Conservation (phyloP, 1,140 invertebrate genomes). For the Solenopsis fugax region DNA sequence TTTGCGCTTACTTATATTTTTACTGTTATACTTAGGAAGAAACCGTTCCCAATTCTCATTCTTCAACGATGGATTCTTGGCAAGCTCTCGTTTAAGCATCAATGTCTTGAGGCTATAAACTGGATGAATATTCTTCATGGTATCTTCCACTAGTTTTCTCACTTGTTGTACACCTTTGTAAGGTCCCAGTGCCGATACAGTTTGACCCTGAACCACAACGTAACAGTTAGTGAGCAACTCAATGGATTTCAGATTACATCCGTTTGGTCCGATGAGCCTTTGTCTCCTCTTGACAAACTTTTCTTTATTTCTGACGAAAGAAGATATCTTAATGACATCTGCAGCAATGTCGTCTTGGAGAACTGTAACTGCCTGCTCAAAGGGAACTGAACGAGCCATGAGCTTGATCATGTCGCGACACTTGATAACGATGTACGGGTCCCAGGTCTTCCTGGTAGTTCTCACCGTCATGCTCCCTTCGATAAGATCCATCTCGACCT, state of each 20-base stretch:
- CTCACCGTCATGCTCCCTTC: slow-evolving; percentile 98
- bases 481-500: slow-evolving; percentile 97
- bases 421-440: slow-evolving; percentile 99
- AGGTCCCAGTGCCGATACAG: slow-evolving; percentile 98
- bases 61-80: slow-evolving; percentile 96
- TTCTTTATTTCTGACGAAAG: slow-evolving; percentile 96
- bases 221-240: slow-evolving; percentile 99
- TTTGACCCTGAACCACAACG: slow-evolving; percentile 98
- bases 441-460: slow-evolving; percentile 99
- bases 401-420: slow-evolving; percentile 98
- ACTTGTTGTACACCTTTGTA: slow-evolving; percentile 98
- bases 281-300: slow-evolving; percentile 98
- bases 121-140: slow-evolving; percentile 99
- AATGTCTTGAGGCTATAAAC: slow-evolving; percentile 99
- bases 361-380: slow-evolving; percentile 96
- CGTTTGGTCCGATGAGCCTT: slow-evolving; percentile 98
- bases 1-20: slow-evolving; percentile 95
- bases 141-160: slow-evolving; percentile 97
- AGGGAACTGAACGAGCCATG: slow-evolving; percentile 97
- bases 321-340: slow-evolving; percentile 99
- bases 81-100: slow-evolving; percentile 98
- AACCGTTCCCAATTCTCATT: slow-evolving; percentile 99
- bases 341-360: slow-evolving; percentile 96
- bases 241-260: slow-evolving; percentile 98
- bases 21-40: slow-evolving; percentile 97